Percentiles rank a stretch among this genome's conserved stretches.
phyloP scores from a whole-genome alignment of 2,113 vertebrate species.

The Crotalus viridis region DNA sequence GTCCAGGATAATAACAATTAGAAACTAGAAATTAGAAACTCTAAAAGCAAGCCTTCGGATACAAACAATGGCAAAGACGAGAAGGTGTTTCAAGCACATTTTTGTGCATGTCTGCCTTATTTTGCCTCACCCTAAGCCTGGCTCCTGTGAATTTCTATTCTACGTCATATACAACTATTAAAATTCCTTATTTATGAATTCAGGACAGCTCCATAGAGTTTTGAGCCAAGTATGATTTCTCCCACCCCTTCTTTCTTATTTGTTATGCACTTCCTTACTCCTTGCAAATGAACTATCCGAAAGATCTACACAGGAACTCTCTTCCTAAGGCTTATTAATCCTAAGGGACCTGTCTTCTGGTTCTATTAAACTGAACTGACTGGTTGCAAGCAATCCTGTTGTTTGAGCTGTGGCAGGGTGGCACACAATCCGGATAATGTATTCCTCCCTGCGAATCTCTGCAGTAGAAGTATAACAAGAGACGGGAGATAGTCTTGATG shows the following conservation, averaged over 20 bases:
- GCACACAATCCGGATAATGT: not conserved
- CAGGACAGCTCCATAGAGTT: not conserved
- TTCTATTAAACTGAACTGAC: not conserved
- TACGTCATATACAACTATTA: not conserved
- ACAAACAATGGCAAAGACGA: not conserved
- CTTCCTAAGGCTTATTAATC: constrained; percentile 45
- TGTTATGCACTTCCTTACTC: constrained; percentile 39
- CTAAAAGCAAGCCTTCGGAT: not conserved
- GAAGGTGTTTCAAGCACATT: not conserved
- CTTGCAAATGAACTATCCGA: constrained; percentile 38
- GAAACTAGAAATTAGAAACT: too few relatives aligned
- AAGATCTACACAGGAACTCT: constrained; percentile 31
- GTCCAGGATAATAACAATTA: not conserved
- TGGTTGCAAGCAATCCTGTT: not conserved
- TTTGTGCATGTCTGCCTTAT: not conserved
- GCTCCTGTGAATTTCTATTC: not conserved
- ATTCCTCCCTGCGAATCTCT: not conserved
- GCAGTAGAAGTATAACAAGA: not conserved
- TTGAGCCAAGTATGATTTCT: not conserved
- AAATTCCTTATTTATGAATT: not conserved
- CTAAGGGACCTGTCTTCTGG: constrained; percentile 30
- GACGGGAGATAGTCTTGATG: not conserved
- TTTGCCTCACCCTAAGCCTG: not conserved
- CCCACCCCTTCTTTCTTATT: not conserved
- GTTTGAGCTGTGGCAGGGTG: not conserved